phyloP scores from a whole-genome alignment of 2,113 vertebrate species.

The Crotalus helleri region DNA sequence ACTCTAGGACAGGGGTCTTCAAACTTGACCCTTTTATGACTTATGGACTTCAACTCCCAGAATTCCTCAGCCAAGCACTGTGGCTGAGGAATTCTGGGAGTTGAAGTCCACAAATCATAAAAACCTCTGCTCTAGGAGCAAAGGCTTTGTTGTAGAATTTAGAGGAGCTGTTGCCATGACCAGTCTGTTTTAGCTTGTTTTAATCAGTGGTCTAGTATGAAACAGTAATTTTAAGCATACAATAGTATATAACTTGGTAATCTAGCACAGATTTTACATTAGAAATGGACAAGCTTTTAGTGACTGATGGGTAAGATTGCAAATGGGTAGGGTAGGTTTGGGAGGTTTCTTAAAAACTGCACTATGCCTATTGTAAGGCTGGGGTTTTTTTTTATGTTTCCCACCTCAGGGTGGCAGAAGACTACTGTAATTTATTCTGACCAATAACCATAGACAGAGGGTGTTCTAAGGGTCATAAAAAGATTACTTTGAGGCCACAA shows the following conservation, averaged over 20 bases:
- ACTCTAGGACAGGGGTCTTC: neutral
- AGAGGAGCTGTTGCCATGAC: neutral
- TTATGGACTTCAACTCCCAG: too few relatives aligned
- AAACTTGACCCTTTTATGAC: too few relatives aligned
- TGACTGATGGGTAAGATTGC: neutral
- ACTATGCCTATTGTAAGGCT: neutral
- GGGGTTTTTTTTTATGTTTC: neutral
- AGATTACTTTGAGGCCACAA: neutral
- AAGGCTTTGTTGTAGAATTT: neutral
- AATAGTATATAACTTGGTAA: neutral
- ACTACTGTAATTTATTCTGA: neutral
- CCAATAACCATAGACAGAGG: neutral
- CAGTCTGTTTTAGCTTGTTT: neutral
- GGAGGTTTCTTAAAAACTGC: neutral
- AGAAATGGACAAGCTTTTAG: neutral
- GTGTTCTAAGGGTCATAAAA: neutral
- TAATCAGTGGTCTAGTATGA: neutral
- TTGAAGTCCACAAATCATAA: too few relatives aligned
- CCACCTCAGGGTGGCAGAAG: neutral
- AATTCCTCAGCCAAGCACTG: too few relatives aligned
- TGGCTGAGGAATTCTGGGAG: too few relatives aligned
- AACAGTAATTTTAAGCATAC: neutral
- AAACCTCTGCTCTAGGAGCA: neutral
- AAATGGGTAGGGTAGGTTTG: neutral
- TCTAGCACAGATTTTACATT: neutral